These are phyloP conservation scores for Scrobipalpa atriplicella DNA, from an alignment of 2,888 invertebrate genomes.

Conservation along the genomic window DNA sequence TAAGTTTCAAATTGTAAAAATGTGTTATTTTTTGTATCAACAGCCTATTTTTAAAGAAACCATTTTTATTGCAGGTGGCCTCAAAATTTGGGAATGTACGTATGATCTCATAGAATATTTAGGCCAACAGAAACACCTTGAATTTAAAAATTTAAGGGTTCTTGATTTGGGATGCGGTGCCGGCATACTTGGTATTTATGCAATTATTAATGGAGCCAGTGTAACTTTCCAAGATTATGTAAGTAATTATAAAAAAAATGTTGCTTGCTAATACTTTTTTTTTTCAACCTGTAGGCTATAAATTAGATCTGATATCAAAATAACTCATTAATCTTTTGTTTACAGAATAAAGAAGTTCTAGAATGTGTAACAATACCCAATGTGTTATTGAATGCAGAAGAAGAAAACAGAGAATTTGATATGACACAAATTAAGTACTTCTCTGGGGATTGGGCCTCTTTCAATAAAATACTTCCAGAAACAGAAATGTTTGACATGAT, in stretches of 20 bases:
- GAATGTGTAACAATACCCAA: conserved; percentile 92
- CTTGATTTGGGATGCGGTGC: conserved; percentile 97
- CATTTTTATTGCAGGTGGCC: conserved; percentile 86
- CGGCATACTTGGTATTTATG: conserved; percentile 93
- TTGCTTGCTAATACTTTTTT: not conserved
- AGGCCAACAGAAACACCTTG: conserved; percentile 46
- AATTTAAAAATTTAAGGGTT: conserved; percentile 81
- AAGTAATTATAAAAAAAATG: conserved; percentile 67
- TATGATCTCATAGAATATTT: conserved; percentile 89
- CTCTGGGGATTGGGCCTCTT: conserved; percentile 90
- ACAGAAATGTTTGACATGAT: conserved; percentile 89
- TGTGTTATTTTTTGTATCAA: not conserved
- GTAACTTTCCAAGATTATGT: conserved; percentile 98
- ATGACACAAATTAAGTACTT: conserved; percentile 81
- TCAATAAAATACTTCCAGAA: conserved; percentile 66
- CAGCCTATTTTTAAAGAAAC: not conserved
- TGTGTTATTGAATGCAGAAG: conserved; percentile 85
- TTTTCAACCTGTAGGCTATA: no score
- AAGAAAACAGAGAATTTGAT: conserved; percentile 57
- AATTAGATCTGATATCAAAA: not conserved
- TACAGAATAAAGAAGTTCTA: conserved; percentile 93
- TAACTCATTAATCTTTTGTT: conserved; percentile 38
- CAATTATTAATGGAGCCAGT: conserved; percentile 85
- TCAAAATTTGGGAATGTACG: conserved; percentile 98
- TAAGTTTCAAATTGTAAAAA: conserved; percentile 45